Base-by-base conservation (phyloP, 2,888 invertebrate species). In the Orgyia antiqua region DNA sequence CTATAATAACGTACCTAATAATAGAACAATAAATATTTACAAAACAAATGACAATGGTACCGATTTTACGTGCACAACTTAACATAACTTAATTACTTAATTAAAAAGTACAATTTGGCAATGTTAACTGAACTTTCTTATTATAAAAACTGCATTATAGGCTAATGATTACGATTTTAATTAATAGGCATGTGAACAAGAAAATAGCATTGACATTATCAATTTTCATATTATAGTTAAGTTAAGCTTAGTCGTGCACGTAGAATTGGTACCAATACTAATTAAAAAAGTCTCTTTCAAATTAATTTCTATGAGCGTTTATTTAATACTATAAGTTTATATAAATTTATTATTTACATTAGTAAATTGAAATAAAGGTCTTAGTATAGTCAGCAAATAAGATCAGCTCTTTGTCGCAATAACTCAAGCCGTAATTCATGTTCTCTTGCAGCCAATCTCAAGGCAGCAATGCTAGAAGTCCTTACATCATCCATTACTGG, bases 381-480 rank as follows among this genome's bases (percentile, higher is more conserved):
- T 2, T 9, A 27, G 8, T 20, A 31, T 8, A 37, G 45, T 73
- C 52, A 80, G 63, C 83, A 86, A 42, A 86, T 84, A 43, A 84
- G 55, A 55, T 84, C 82, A 13, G 84, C 77, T 65, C 93, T 92
- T 59, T 94, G 94, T 29, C 95, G 88, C 45, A 95, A 74, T 84
- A 93, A 88, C 72, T 95, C 95, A 53, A 96, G 83, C 68, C 94
- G 90, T 25, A 95, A 78, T 71, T 96, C 96, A 72, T 96, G 96
- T 65, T 97, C 96, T 18, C 96, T 87, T 1, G 97, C 97, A 55
- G 96, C 96, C 28, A 95, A 77, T 50, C 97, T 87, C 35, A 97
- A 82, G 0, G 94, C 93, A 0, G 95, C 95, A 51, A 96, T 96
- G 61, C 96, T 96, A 8, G 94, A 94, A 46, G 91, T 93, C 50